Base-by-base conservation (phyloP, 2,888 invertebrate genomes). In the Laothoe populi region DNA sequence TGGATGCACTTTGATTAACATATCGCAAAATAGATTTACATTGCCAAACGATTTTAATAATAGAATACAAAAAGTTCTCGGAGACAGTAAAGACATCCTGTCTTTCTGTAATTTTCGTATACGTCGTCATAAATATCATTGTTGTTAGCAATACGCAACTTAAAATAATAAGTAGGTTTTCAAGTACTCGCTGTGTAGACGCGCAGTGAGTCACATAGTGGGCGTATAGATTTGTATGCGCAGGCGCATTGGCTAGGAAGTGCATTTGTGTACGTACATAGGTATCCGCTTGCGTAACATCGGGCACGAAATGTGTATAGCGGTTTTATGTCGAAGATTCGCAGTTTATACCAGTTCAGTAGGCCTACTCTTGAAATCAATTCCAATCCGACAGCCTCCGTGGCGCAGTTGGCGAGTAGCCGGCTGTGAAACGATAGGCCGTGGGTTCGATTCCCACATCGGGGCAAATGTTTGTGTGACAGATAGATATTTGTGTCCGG, bases 211-310 rank as follows among this genome's bases (percentile, higher is more conserved):
- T 88, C 87, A 87, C 68, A 75, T 71, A 70, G 87, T 86, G 79
- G 84, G 84, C 81, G 83, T 82, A 79, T 84, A 81, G 82, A 86
- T 88, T 77, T 65, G 84, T 83, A 89, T 87, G 87, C 87, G 78
- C 83, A 63, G 66, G 69, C 83, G 84, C 83, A 82, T 70, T 75
- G 78, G 79, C 84, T 88, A 88, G 89, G 87, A 88, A 89, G 81
- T 86, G 86, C 87, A 86, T 78, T 83, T 73, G 77, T 82, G 79
- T 82, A 69, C 72, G 64, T 73, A 77, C 60, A 49, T 48, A 49
- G 60, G 48, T 40, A 53, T 19, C 19, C 35, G 48, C 69, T 73
- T 73, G 71, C 70, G 72, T 79, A 81, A 78, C 73, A 68, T 73
- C 75, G 70, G 66, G 71, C 69, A 74, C 73, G 63, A 79, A 82